A percentile compares a stretch with the other conserved stretches of the same genome.
These are phyloP conservation scores for Dysmachus trigonus DNA, from an alignment of 2,888 invertebrate genomes.

Conservation along the genomic window DNA sequence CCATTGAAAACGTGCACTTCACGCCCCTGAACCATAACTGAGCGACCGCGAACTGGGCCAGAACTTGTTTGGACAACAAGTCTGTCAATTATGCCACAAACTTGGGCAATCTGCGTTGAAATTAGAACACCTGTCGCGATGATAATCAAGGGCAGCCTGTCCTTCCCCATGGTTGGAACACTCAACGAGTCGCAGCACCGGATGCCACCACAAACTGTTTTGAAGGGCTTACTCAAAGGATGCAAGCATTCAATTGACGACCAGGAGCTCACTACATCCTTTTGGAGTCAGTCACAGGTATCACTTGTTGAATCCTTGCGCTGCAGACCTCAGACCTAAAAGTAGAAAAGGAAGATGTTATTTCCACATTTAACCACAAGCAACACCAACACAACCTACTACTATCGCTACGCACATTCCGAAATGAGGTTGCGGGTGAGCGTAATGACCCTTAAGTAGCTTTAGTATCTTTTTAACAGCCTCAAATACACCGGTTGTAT, in stretches of 20 bases:
- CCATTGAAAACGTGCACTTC: slow-evolving; percentile 90
- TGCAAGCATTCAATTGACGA: neutral
- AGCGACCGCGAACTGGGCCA: slow-evolving; percentile 82
- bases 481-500: neutral
- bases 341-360: neutral
- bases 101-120: slow-evolving; percentile 57
- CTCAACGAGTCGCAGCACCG: neutral
- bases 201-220: neutral
- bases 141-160: neutral
- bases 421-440: neutral
- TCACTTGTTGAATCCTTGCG: neutral
- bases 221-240: neutral
- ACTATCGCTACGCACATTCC: neutral
- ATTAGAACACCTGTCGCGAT: slow-evolving; percentile 53
- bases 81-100: slow-evolving; percentile 69
- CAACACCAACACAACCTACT: neutral
- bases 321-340: neutral
- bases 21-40: slow-evolving; percentile 81
- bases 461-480: neutral
- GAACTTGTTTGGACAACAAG: slow-evolving; percentile 84
- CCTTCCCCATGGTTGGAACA: neutral
- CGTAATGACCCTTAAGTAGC: neutral
- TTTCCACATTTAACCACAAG: neutral
- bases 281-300: neutral
- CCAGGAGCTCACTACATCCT: neutral